A percentile compares a stretch with the other conserved stretches of the same genome.
These are phyloP conservation scores for Leptopilina clavipes DNA, from an alignment of 1,140 invertebrate species.

Conservation along the genomic window DNA sequence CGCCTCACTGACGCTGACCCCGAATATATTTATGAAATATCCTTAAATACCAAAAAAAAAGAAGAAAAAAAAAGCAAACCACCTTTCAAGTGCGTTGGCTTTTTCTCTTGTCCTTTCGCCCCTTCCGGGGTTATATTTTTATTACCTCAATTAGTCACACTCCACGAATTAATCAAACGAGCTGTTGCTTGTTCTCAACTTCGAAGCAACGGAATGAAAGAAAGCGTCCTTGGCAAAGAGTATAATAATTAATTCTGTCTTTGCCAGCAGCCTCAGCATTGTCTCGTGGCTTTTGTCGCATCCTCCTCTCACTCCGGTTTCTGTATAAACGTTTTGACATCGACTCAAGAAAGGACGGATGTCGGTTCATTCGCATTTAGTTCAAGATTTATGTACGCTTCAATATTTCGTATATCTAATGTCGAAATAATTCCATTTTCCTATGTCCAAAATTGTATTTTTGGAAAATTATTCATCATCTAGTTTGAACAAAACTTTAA, in stretches of 20 bases:
- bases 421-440: too few species aligned
- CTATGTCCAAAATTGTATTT: too few species aligned
- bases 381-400: not conserved
- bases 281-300: constrained; percentile 26
- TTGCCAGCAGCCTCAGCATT: constrained; percentile 20
- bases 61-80: not conserved
- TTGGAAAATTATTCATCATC: too few species aligned
- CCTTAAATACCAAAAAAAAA: too few species aligned
- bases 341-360: constrained; percentile 14
- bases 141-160: constrained; percentile 48
- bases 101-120: not conserved
- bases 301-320: not conserved
- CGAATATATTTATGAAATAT: constrained; percentile 27
- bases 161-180: constrained; percentile 50
- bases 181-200: constrained; percentile 9
- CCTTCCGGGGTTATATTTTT: constrained; percentile 25
- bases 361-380: constrained; percentile 19
- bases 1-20: constrained; percentile 30
- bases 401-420: too few species aligned
- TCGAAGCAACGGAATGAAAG: not conserved
- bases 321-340: constrained; percentile 30
- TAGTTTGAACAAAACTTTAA: too few species aligned
- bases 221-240: constrained; percentile 34
- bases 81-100: not conserved
- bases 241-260: constrained; percentile 35